Evolutionary conservation across 2,113 vertebrate genomes (phyloP), one percentile per base, ranked within the genome.

Genomic region (Glaucomys volans): DNA sequence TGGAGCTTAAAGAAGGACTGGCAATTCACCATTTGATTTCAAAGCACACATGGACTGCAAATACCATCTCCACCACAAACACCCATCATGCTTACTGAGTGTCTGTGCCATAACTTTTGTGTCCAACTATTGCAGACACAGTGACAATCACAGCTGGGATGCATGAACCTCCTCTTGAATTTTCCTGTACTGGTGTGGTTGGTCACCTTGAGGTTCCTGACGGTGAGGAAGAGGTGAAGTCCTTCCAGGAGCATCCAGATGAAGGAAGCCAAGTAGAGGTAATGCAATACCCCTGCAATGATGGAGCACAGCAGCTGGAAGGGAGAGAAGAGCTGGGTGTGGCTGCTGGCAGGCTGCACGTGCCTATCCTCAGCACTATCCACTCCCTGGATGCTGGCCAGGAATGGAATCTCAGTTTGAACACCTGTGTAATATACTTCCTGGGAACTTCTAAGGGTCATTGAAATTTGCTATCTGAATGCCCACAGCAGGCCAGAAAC

Each of bases 211-310:
- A 98, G 97, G 67, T 98, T 98, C 75, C 98, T 97, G 87, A 98
- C 96, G 0, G 97, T 98, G 71, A 98, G 87, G 87, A 97, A 97
- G 83, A 98, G 97, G 1, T 98, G 90, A 4, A 98, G 54, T 1
- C 97, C 98, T 95, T 98, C 98, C 0, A 98, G 94, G 35, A 98
- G 37, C 98, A 98, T 98, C 98, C 98, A 98, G 66, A 93, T 82
- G 86, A 98, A 98, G n/a, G 98, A 30, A 7, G 97, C 98, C 94
- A 98, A 44, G 87, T 98, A 98, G 32, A 98, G 90, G 72, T 97
- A 98, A 16, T 98, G 98, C 57, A 98, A 37, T 0, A 54, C 11
- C 0, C 97, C 98, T 0, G 98, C 98, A 0, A 97, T 72, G 83
- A 97, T 1, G 1, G 97, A 87, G 22, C 98, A 98, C 66, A 98